Conservation (phyloP, 2,888 invertebrate species). For the Linnaemya vulpina region DNA sequence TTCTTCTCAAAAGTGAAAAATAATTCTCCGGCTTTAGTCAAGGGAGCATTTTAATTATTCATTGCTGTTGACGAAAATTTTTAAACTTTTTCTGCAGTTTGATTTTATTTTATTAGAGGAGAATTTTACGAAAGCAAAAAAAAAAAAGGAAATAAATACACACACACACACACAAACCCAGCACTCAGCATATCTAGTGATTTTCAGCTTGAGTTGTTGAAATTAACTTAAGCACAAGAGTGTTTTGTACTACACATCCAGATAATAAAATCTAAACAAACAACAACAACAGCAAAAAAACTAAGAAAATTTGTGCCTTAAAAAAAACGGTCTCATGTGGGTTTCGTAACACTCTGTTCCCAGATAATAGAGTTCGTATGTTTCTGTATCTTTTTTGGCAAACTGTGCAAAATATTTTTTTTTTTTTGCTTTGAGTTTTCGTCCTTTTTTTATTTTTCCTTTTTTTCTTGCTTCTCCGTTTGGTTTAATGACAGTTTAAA, state of each 20-base stretch:
- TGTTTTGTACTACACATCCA: constrained; percentile 8
- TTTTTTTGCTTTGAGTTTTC: constrained; percentile 5
- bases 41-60: constrained; percentile 81
- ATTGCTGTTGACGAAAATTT: constrained; percentile 79
- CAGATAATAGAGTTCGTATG: constrained; percentile 31
- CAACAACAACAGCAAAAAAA: constrained; percentile 6
- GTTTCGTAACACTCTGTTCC: constrained; percentile 52
- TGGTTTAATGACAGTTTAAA: constrained; percentile 69
- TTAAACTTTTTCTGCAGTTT: constrained; percentile 73
- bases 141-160: background rate
- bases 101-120: constrained; percentile 66
- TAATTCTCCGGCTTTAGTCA: constrained; percentile 72
- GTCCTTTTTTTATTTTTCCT: constrained; percentile 18
- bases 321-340: constrained; percentile 68
- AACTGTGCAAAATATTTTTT: constrained; percentile 44
- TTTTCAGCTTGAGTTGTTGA: constrained; percentile 65
- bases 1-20: constrained; percentile 8
- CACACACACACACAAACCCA: background rate
- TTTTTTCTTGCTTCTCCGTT: background rate
- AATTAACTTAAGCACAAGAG: constrained; percentile 57
- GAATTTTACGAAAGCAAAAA: constrained; percentile 2
- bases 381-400: constrained; percentile 10
- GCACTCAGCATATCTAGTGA: constrained; percentile 43
- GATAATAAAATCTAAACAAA: background rate
- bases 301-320: constrained; percentile 36